Evolutionary conservation across 2,113 vertebrate species (phyloP).

Genomic region (Micromys minutus): DNA sequence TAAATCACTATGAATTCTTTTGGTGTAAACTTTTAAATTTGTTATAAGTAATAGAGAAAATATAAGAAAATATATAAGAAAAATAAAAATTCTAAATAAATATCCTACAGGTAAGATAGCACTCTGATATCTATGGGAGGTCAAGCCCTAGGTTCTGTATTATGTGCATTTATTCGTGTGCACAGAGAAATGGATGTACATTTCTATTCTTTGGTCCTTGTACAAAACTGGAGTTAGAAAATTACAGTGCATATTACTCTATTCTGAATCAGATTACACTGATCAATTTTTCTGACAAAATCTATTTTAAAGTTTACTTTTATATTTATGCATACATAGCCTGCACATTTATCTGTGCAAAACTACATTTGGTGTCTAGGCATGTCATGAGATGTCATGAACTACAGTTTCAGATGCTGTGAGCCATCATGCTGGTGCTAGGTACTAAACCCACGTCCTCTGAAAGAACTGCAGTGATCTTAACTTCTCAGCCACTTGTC

Average conservation of each 20-base stretch:
- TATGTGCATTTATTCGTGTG: background rate
- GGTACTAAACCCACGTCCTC: background rate
- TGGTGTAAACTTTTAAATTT: background rate
- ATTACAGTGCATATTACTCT: background rate
- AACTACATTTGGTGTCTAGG: background rate
- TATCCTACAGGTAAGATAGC: background rate
- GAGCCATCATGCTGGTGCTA: background rate
- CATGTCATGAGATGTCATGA: background rate
- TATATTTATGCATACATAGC: background rate
- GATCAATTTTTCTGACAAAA: background rate
- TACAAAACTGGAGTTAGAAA: background rate
- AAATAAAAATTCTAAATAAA: constrained; percentile 2
- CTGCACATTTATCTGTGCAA: background rate
- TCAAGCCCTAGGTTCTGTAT: background rate
- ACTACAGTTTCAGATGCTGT: background rate
- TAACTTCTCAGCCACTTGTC: background rate
- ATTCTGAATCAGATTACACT: background rate
- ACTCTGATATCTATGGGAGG: background rate
- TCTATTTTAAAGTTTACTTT: background rate
- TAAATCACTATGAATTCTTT: background rate
- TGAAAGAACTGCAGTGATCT: no score
- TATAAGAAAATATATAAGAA: background rate
- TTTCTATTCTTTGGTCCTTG: background rate
- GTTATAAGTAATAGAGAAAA: constrained; percentile 2
- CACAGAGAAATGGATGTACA: background rate